These are phyloP conservation scores for Aleiodes leptofemur DNA, from an alignment of 2,888 invertebrate genomes.

Conservation along the genomic window DNA sequence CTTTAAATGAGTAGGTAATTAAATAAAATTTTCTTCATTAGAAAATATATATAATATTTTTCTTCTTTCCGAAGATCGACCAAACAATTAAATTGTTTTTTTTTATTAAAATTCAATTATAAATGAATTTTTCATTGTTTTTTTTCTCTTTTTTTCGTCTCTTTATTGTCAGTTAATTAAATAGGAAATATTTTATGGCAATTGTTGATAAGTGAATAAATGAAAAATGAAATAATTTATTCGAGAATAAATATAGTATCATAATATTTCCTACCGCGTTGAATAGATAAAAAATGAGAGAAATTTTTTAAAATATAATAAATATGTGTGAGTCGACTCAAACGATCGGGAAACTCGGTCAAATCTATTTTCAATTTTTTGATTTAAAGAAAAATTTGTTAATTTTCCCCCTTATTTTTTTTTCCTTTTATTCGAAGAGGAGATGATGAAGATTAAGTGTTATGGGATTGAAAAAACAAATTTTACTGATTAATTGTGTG, in stretches of 20 bases:
- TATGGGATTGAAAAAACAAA: not conserved
- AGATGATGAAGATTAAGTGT: too few relatives aligned
- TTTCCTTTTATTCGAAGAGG: not conserved
- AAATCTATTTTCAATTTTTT: slow-evolving; percentile 12
- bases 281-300: not conserved
- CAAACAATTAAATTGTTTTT: slow-evolving; percentile 27
- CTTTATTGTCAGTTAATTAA: not conserved
- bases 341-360: slow-evolving; percentile 28
- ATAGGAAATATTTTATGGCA: slow-evolving; percentile 24
- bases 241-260: slow-evolving; percentile 7
- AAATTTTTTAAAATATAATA: not conserved
- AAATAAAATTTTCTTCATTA: slow-evolving; percentile 18
- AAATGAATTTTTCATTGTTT: slow-evolving; percentile 16
- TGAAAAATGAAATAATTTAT: slow-evolving; percentile 18
- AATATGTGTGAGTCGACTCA: slow-evolving; percentile 25
- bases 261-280: slow-evolving; percentile 21
- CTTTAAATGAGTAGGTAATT: slow-evolving; percentile 18
- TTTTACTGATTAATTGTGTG: not conserved
- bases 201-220: slow-evolving; percentile 18
- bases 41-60: slow-evolving; percentile 29
- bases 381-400: not conserved
- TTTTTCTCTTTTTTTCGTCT: not conserved
- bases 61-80: slow-evolving; percentile 48
- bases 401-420: not conserved
- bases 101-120: not conserved